Percentiles rank a stretch among this genome's conserved stretches.
These are phyloP conservation scores for Volucella inflata DNA, from an alignment of 2,888 invertebrate genomes.

Conservation along the genomic window DNA sequence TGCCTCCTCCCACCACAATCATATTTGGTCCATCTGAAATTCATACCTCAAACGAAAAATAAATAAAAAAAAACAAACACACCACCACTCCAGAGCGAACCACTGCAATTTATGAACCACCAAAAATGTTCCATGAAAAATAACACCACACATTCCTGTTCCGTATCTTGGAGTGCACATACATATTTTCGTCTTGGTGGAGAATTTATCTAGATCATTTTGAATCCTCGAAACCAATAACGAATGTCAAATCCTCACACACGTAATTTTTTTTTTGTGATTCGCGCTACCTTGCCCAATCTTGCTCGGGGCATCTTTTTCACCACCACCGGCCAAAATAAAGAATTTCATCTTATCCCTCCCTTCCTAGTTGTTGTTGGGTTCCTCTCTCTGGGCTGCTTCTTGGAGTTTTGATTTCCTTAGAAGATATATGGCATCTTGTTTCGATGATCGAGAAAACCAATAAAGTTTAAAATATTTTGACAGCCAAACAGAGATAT, in stretches of 20 bases:
- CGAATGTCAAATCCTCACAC: slow-evolving; percentile 61
- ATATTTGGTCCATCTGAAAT: slow-evolving; percentile 66
- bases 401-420: slow-evolving; percentile 71
- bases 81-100: background rate
- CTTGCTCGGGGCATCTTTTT: slow-evolving; percentile 50
- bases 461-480: slow-evolving; percentile 74
- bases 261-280: slow-evolving; percentile 32
- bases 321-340: slow-evolving; percentile 7
- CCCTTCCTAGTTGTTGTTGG: background rate
- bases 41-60: slow-evolving; percentile 15
- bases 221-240: slow-evolving; percentile 69
- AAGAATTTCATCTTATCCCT: slow-evolving; percentile 34
- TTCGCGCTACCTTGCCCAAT: slow-evolving; percentile 52
- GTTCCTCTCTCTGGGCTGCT: slow-evolving; percentile 4
- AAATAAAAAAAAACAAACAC: slow-evolving; percentile 7
- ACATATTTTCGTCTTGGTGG: slow-evolving; percentile 53
- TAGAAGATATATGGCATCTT: slow-evolving; percentile 71
- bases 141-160: slow-evolving; percentile 59
- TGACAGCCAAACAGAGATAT: slow-evolving; percentile 69
- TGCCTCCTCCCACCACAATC: slow-evolving; percentile 68
- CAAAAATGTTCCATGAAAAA: slow-evolving; percentile 63
- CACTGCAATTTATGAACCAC: slow-evolving; percentile 62
- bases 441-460: slow-evolving; percentile 73
- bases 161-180: background rate
- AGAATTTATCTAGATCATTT: slow-evolving; percentile 73